These are phyloP conservation scores for Antedon mediterranea DNA, from an alignment of 53 echinoderm and acorn worm species.

Conservation along the genomic window DNA sequence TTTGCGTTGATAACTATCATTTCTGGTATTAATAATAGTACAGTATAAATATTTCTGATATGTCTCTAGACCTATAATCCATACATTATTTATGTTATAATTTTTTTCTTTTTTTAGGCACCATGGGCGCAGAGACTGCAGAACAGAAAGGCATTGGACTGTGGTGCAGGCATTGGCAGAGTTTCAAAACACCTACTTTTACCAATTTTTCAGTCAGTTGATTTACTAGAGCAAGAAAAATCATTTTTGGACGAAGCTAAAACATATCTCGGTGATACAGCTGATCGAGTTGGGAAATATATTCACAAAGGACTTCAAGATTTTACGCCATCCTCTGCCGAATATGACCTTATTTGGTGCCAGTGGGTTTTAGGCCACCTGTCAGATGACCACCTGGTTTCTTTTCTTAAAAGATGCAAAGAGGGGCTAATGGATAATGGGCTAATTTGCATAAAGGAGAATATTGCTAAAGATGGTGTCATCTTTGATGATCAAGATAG, in stretches of 20 bases:
- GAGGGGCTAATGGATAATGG: slow-evolving; percentile 53
- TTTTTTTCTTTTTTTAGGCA: slow-evolving; percentile 35
- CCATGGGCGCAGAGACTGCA: slow-evolving; percentile 46
- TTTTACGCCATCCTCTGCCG: slow-evolving; percentile 46
- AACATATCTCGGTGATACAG: slow-evolving; percentile 35
- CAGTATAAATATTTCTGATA: too few relatives aligned
- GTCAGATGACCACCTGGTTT: slow-evolving; percentile 62
- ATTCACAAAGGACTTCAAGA: slow-evolving; percentile 70
- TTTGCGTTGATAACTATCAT: too few relatives aligned
- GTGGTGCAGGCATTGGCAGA: slow-evolving; percentile 84
- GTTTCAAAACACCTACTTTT: slow-evolving; percentile 83
- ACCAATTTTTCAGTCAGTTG: slow-evolving; percentile 63
- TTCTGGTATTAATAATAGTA: too few relatives aligned
- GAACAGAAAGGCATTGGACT: slow-evolving; percentile 66
- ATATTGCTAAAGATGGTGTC: slow-evolving; percentile 54
- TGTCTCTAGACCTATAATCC: too few relatives aligned
- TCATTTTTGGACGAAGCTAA: slow-evolving; percentile 58
- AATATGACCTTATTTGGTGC: slow-evolving; percentile 83
- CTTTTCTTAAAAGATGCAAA: slow-evolving; percentile 57
- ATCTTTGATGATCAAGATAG: slow-evolving; percentile 84
- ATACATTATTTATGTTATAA: neutral
- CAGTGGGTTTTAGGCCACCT: slow-evolving; percentile 97
- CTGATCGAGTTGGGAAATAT: slow-evolving; percentile 37
- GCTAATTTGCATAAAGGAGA: slow-evolving; percentile 79
- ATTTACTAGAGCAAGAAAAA: slow-evolving; percentile 70